Percentiles rank a stretch among this genome's conserved stretches.
Evolutionary conservation across 2,113 vertebrate genomes (phyloP).

Genomic region (Regulus satrapa): DNA sequence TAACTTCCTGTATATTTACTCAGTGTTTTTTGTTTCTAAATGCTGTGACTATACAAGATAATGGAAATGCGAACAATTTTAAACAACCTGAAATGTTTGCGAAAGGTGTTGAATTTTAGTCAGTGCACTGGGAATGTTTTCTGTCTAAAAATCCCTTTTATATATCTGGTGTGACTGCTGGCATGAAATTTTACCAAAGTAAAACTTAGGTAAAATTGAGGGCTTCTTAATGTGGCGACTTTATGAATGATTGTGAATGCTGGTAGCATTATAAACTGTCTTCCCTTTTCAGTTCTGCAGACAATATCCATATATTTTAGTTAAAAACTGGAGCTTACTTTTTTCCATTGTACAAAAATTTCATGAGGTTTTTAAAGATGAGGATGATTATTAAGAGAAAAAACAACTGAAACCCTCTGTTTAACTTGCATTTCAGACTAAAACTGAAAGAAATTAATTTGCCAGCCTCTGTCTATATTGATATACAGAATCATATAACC

Average conservation of each 20-base stretch:
- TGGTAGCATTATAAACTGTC: neutral
- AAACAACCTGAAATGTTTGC: conserved; percentile 1
- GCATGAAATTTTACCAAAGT: neutral
- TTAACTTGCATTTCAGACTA: neutral
- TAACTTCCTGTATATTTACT: neutral
- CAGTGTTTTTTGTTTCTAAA: neutral
- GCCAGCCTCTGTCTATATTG: neutral
- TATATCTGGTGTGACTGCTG: neutral
- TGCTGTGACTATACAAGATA: neutral
- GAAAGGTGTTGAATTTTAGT: neutral
- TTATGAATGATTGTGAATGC: neutral
- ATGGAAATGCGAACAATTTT: conserved; percentile 29
- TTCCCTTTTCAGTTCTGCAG: neutral
- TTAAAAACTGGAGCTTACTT: neutral
- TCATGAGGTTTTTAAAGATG: neutral
- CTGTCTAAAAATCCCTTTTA: neutral
- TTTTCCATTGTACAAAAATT: neutral
- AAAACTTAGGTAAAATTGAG: neutral
- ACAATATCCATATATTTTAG: neutral
- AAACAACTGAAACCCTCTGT: neutral
- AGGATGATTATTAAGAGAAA: neutral
- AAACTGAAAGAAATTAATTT: neutral
- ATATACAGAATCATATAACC: neutral
- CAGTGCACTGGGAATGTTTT: neutral
- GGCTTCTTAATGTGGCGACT: neutral